Conservation (phyloP, 2,797 vertebrate species). For the Crenuchus spilurus region DNA sequence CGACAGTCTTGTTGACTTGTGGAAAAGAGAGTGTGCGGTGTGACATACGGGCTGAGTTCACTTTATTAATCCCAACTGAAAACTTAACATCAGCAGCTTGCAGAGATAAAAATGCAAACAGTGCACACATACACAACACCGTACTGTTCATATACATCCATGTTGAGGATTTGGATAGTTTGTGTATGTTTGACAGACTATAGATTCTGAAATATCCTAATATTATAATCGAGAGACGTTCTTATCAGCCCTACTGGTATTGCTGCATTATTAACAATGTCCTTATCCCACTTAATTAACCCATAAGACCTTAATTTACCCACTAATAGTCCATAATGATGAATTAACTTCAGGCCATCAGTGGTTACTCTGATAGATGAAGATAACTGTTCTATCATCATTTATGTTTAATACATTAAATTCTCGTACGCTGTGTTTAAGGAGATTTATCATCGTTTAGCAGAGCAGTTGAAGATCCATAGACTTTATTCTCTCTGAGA, state of each 20-base stretch:
- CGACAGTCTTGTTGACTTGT: conserved; percentile 17
- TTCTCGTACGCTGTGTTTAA: conserved; percentile 60
- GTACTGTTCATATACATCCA: background rate
- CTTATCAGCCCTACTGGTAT: conserved; percentile 72
- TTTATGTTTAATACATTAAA: conserved; percentile 73
- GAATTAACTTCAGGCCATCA: conserved; percentile 77
- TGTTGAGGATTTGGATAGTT: too few species aligned
- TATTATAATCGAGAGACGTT: conserved; percentile 60
- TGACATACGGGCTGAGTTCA: background rate
- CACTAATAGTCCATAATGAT: conserved; percentile 76
- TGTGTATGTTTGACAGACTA: background rate
- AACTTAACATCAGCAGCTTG: background rate
- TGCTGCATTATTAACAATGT: conserved; percentile 78
- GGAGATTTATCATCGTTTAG: conserved; percentile 28
- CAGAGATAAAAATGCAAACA: background rate
- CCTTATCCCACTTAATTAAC: conserved; percentile 80
- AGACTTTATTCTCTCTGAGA: background rate
- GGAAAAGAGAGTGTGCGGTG: conserved; percentile 5
- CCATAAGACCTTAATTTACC: conserved; percentile 78
- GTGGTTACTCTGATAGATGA: conserved; percentile 74
- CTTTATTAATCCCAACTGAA: conserved; percentile 10
- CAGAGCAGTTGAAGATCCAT: background rate
- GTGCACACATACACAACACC: too few species aligned
- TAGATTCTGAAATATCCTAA: conserved; percentile 27
- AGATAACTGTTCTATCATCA: conserved; percentile 72